Conservation (phyloP, 1,140 invertebrate species). For the Danaus melanippus region DNA sequence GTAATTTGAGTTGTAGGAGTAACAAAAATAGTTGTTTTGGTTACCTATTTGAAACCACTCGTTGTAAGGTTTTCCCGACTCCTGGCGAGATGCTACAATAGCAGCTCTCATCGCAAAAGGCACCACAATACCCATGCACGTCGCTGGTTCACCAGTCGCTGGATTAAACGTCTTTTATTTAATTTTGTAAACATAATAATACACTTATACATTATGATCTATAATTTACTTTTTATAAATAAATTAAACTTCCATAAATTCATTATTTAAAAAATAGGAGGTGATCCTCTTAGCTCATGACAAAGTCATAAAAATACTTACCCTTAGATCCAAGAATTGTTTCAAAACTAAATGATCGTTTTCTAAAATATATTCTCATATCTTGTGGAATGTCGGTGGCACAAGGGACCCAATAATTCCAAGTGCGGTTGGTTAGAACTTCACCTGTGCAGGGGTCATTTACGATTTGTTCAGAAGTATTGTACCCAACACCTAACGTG, state of each 20-base stretch:
- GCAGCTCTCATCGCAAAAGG: conserved; percentile 82
- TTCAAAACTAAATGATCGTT: not conserved
- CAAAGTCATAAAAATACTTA: not conserved
- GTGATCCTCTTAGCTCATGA: too few species aligned
- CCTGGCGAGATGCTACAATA: conserved; percentile 75
- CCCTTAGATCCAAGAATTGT: conserved; percentile 1
- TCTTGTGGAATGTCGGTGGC: conserved; percentile 3
- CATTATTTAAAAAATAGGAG: too few species aligned
- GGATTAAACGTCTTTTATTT: not conserved
- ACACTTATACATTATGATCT: too few species aligned
- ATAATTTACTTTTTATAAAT: too few species aligned
- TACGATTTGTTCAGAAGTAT: conserved; percentile 79
- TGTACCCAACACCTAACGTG: conserved; percentile 87
- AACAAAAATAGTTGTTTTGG: too few species aligned
- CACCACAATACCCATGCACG: conserved; percentile 77
- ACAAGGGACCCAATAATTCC: conserved; percentile 65
- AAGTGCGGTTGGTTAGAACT: conserved; percentile 78
- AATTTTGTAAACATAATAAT: too few species aligned
- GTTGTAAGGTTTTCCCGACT: conserved; percentile 58
- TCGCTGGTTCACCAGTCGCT: conserved; percentile 85
- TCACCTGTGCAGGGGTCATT: conserved; percentile 61
- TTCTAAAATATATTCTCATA: not conserved
- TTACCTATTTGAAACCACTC: conserved; percentile 49
- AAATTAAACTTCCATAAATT: too few species aligned
- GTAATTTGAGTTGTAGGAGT: too few species aligned